Base-by-base conservation (phyloP, 1,140 invertebrate species). In the Hylaeus anthracinus region DNA sequence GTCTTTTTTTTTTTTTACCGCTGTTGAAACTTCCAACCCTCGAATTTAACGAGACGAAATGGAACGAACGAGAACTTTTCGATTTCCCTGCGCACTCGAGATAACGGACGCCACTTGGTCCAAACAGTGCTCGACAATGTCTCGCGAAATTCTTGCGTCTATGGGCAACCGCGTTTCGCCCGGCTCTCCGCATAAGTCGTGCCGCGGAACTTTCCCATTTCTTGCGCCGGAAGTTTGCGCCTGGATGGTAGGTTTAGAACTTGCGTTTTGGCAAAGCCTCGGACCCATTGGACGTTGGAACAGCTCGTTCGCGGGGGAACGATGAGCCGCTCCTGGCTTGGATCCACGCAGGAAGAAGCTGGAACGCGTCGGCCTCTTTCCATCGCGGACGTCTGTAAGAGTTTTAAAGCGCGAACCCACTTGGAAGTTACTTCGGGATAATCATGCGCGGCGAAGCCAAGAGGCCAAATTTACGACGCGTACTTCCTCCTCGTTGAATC, bases 211-310 rank as follows among this genome's bases (percentile, higher is more conserved):
- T 72, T 73, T 73, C 71, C 61, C 63, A 37, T 15, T 51, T 48
- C 58, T 73, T 67, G 8, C 43, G 26, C 39, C 8, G 66, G 14
- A 63, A 61, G 15, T 53, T 63, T 64, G 10, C 77, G 45, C 14
- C 5, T 26, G 53, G 63, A 79, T 48, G 39, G 12, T 41, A 48
- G 48, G 48, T 72, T 8, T 14, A 10, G 61, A 72, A 72, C 69
- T 79, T 51, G 60, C 51, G 77, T 79, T 79, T 79, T 72, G 77
- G 77, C 77, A 79, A 55, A 72, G 77, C 58, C 41, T 12, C 61
- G 70, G 61, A 56, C 70, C 70, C 51, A 63, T 79, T 72, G 75
- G 66, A 60, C 66, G 26, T 43, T 77, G 26, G 56, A 70, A 55
- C 53, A 43, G 58, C 60, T 72, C 76, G 69, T 65, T 70, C 64